These are phyloP conservation scores for Zaprionus ornatus DNA, from an alignment of 1,140 invertebrate genomes.

Conservation along the genomic window DNA sequence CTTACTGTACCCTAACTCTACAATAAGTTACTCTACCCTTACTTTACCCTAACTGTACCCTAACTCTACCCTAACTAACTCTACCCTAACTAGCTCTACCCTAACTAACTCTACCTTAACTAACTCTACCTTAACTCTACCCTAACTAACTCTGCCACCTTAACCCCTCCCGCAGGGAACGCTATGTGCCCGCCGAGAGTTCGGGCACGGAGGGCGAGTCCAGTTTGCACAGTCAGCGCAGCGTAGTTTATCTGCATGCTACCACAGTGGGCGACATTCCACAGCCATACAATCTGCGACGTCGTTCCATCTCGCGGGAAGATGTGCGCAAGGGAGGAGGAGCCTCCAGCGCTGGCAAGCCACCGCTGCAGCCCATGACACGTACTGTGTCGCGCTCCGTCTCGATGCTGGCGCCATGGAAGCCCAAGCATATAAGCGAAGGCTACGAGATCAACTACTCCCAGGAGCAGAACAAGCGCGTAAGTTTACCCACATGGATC, in stretches of 20 bases:
- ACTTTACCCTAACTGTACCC: too few species aligned
- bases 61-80: neutral
- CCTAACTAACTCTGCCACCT: neutral
- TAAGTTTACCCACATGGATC: constrained; percentile 42
- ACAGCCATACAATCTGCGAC: constrained; percentile 80
- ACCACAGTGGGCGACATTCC: constrained; percentile 86
- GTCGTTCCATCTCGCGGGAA: constrained; percentile 86
- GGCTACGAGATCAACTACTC: constrained; percentile 92
- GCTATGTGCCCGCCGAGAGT: constrained; percentile 86
- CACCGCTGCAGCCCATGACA: constrained; percentile 87
- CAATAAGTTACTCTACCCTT: too few species aligned
- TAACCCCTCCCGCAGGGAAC: constrained; percentile 54
- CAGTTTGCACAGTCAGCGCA: constrained; percentile 90
- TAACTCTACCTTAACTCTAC: neutral
- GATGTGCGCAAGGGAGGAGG: constrained; percentile 86
- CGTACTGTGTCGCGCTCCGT: constrained; percentile 92
- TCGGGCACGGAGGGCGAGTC: constrained; percentile 91
- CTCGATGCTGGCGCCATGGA: constrained; percentile 93
- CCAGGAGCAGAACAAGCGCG: constrained; percentile 86
- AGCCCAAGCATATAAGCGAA: constrained; percentile 89
- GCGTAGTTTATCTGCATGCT: constrained; percentile 91
- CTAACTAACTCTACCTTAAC: too few species aligned
- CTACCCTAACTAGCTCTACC: too few species aligned
- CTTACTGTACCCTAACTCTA: neutral
- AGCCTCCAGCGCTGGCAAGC: constrained; percentile 52